These are phyloP conservation scores for Rhyacichthys aspro DNA, from an alignment of 2,797 vertebrate genomes.

Conservation along the genomic window DNA sequence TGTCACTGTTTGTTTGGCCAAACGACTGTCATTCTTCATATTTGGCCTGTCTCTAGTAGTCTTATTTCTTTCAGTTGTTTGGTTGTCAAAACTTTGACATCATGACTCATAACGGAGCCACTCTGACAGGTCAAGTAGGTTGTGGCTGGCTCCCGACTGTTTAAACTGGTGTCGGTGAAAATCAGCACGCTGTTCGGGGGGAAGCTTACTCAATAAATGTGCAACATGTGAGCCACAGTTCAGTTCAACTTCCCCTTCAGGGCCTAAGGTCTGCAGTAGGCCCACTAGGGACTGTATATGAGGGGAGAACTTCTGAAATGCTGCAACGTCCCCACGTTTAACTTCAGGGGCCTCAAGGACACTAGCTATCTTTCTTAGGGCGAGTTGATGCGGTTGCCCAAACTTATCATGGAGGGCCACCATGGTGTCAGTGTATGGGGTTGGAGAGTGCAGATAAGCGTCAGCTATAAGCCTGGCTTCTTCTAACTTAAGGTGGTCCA, in stretches of 20 bases:
- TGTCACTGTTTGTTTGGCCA: not conserved
- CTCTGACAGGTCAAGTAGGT: slow-evolving; percentile 9
- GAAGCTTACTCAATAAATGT: not conserved
- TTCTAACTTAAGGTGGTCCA: slow-evolving; percentile 11
- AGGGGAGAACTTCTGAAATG: not conserved
- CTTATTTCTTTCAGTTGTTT: not conserved
- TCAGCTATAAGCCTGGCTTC: slow-evolving; percentile 9
- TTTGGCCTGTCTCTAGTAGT: not conserved
- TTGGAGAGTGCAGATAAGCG: not conserved
- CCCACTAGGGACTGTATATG: not conserved
- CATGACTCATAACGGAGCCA: slow-evolving; percentile 25
- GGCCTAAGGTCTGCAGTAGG: not conserved
- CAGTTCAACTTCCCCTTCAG: not conserved
- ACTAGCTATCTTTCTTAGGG: slow-evolving; percentile 2
- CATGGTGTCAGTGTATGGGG: slow-evolving; percentile 6
- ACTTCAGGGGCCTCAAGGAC: slow-evolving; percentile 4
- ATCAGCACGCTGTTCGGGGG: not conserved
- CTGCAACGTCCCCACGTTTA: not conserved
- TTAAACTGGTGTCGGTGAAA: slow-evolving; percentile 11
- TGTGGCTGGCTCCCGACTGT: not conserved
- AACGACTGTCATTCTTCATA: not conserved
- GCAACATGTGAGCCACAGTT: slow-evolving; percentile 6
- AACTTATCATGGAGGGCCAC: not conserved
- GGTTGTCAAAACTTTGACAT: slow-evolving; percentile 4
- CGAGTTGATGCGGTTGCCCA: slow-evolving; percentile 11